phyloP scores from a whole-genome alignment of 2,888 invertebrate species.

The Harpagoxenus sublaevis region DNA sequence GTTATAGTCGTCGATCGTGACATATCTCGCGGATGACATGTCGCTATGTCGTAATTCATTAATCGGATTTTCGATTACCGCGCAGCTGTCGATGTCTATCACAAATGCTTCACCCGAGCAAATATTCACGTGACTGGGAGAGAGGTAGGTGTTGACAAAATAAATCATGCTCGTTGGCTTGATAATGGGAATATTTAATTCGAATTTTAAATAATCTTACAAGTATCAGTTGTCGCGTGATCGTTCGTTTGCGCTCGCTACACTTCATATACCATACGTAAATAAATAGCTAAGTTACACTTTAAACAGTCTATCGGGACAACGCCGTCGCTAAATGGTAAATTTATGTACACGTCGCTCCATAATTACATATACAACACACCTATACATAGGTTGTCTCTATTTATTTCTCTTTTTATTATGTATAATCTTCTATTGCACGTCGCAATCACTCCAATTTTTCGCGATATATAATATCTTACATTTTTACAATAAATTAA shows the following conservation, averaged over 20 bases:
- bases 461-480: constrained; percentile 76
- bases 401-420: constrained; percentile 71
- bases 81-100: constrained; percentile 40
- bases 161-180: constrained; percentile 70
- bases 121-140: background rate
- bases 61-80: constrained; percentile 49
- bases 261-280: constrained; percentile 76
- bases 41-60: constrained; percentile 61
- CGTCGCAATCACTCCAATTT: constrained; percentile 80
- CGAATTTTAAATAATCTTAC: constrained; percentile 84
- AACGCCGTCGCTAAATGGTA: constrained; percentile 79
- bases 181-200: constrained; percentile 85
- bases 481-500: constrained; percentile 86
- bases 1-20: constrained; percentile 7
- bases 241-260: constrained; percentile 65
- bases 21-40: constrained; percentile 1
- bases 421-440: constrained; percentile 76
- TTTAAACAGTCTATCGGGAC: constrained; percentile 85
- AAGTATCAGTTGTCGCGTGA: constrained; percentile 78
- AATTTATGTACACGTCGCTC: constrained; percentile 74
- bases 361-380: constrained; percentile 64
- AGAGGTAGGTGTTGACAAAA: constrained; percentile 49
- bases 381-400: constrained; percentile 66
- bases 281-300: constrained; percentile 86
- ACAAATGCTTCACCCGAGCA: constrained; percentile 27